Conservation (phyloP, 2,797 vertebrate species). For the Tokudaia tokunoshimensis region DNA sequence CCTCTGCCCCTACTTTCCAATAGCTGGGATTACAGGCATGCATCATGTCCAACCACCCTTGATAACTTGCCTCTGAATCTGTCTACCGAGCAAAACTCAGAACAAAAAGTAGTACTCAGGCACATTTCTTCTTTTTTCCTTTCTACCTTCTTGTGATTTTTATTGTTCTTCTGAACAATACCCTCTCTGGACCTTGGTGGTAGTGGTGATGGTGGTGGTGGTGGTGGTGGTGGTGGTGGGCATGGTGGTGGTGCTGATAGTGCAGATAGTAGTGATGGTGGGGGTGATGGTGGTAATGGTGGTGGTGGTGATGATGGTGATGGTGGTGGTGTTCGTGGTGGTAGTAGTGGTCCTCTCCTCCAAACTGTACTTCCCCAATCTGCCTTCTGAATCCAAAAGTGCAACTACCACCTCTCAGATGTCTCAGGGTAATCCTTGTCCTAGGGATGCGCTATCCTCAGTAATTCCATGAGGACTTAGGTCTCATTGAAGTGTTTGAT, state of each 20-base stretch:
- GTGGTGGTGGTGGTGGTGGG: rapidly evolving
- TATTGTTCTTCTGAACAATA: background rate
- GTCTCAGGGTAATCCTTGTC: background rate
- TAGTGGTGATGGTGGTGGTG: background rate
- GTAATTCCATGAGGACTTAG: background rate
- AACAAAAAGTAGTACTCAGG: background rate
- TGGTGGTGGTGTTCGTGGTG: background rate
- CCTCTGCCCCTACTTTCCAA: background rate
- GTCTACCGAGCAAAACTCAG: background rate
- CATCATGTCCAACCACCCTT: no score
- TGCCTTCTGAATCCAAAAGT: background rate
- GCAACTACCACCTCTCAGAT: background rate
- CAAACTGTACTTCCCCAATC: background rate
- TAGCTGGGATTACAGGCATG: background rate
- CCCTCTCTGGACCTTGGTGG: background rate
- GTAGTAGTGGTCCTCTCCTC: background rate
- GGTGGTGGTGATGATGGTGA: background rate
- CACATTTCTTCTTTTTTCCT: background rate
- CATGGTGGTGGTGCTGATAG: rapidly evolving
- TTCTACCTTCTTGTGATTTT: background rate
- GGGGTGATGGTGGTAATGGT: rapidly evolving
- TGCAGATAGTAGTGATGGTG: rapidly evolving
- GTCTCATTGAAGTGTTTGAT: background rate
- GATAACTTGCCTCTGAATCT: background rate
- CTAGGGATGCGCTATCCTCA: background rate